phyloP scores from a whole-genome alignment of 2,113 vertebrate species.

The Vidua macroura region DNA sequence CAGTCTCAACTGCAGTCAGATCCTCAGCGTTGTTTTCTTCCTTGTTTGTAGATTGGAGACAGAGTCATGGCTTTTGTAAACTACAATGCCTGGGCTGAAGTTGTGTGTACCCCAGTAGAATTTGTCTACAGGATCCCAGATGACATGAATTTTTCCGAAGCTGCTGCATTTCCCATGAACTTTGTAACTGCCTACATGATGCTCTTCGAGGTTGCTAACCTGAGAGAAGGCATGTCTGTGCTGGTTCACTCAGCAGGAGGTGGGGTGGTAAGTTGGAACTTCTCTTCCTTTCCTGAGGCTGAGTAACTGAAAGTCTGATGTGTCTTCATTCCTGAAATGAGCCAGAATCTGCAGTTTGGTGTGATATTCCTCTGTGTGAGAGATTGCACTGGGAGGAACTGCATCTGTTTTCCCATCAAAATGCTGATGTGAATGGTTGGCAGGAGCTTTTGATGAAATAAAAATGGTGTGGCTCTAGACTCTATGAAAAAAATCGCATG shows the following conservation, averaged over 20 bases:
- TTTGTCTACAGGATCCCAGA: slow-evolving; percentile 96
- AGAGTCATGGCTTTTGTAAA: slow-evolving; percentile 96
- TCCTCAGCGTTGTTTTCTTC: not conserved
- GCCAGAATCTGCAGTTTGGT: not conserved
- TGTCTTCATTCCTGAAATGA: not conserved
- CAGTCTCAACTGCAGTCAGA: not conserved
- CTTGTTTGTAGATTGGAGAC: slow-evolving; percentile 86
- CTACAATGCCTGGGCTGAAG: slow-evolving; percentile 97
- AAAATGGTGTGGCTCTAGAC: not conserved
- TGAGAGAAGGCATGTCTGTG: slow-evolving; percentile 96
- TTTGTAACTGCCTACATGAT: slow-evolving; percentile 98
- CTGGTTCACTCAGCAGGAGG: slow-evolving; percentile 95
- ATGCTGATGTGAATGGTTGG: not conserved
- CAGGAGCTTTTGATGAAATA: not conserved
- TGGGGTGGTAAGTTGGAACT: slow-evolving; percentile 85
- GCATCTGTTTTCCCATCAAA: not conserved
- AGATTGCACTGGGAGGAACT: not conserved
- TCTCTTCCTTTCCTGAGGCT: not conserved
- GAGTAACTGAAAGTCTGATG: not conserved
- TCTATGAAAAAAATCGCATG: not conserved
- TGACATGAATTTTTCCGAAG: slow-evolving; percentile 94
- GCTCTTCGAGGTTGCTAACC: slow-evolving; percentile 96
- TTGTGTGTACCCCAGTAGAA: slow-evolving; percentile 88
- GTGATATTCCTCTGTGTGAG: not conserved
- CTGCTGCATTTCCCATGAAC: slow-evolving; percentile 93